Evolutionary conservation across 2,888 invertebrate genomes (phyloP).

Genomic region (Agrochola litura): DNA sequence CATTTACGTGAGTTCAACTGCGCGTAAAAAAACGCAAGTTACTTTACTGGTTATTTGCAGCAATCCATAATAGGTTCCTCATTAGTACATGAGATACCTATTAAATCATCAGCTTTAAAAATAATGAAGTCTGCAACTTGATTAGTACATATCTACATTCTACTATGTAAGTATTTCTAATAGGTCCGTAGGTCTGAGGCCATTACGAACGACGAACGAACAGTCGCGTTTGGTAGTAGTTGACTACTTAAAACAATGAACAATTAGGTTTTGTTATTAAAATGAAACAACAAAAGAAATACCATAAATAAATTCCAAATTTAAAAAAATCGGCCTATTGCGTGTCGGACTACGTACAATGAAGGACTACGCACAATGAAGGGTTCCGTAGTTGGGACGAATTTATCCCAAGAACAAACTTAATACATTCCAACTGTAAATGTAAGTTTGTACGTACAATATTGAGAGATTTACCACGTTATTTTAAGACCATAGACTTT

Average conservation of each 20-base stretch:
- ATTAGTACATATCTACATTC: background rate
- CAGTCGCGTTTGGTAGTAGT: background rate
- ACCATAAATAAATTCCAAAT: background rate
- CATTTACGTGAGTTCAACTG: slow-evolving; percentile 51
- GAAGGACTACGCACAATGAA: too few species aligned
- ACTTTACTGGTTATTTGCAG: slow-evolving; percentile 20
- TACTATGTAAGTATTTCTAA: background rate
- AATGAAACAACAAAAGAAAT: background rate
- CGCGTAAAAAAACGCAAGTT: slow-evolving; percentile 57
- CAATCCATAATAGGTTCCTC: slow-evolving; percentile 12
- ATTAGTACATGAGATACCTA: slow-evolving; percentile 17
- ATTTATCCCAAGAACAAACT: too few species aligned
- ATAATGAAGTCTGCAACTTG: background rate
- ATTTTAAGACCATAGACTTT: too few species aligned
- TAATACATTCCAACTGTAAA: too few species aligned
- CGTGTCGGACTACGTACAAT: too few species aligned
- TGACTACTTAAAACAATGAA: background rate
- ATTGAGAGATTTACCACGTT: too few species aligned
- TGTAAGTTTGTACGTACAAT: too few species aligned
- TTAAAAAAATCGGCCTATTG: background rate
- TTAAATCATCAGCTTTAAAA: slow-evolving; percentile 9
- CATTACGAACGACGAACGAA: background rate
- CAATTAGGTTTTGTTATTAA: background rate
- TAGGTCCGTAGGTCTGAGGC: background rate
- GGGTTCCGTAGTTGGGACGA: too few species aligned